Conservation (phyloP, 2,113 vertebrate genomes). For the Epinephelus lanceolatus region DNA sequence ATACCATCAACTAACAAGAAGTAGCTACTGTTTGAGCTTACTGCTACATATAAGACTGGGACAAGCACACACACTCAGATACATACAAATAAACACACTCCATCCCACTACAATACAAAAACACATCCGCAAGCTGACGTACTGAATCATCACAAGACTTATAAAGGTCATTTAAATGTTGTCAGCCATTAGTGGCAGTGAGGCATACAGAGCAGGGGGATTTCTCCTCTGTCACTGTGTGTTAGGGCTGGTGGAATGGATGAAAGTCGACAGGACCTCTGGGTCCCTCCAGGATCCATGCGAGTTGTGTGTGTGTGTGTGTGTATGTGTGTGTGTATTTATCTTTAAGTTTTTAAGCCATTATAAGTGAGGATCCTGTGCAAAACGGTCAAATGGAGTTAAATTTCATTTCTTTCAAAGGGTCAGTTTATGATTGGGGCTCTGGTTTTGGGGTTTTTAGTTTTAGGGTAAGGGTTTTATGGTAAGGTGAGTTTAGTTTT, state of each 20-base stretch:
- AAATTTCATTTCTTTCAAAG: neutral
- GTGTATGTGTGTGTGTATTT: neutral
- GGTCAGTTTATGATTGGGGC: neutral
- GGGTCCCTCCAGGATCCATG: slow-evolving; percentile 1
- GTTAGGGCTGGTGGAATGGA: slow-evolving; percentile 31
- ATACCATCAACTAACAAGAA: neutral
- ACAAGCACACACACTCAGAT: neutral
- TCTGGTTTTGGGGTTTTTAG: neutral
- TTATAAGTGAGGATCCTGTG: neutral
- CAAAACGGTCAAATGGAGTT: slow-evolving; percentile 21
- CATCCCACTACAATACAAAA: neutral
- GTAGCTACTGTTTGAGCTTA: slow-evolving; percentile 2
- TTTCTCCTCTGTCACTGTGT: slow-evolving; percentile 54
- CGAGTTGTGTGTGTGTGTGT: neutral
- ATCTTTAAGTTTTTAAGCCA: slow-evolving; percentile 9
- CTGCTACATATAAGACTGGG: neutral
- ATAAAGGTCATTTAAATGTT: slow-evolving; percentile 70
- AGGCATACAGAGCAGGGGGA: slow-evolving; percentile 45
- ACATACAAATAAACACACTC: slow-evolving; percentile 6
- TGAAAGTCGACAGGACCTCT: slow-evolving; percentile 44
- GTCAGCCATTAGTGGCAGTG: slow-evolving; percentile 32
- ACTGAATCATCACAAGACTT: slow-evolving; percentile 62
- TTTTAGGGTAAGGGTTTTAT: neutral
- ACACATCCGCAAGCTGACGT: slow-evolving; percentile 47
- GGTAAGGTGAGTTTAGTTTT: neutral